A percentile compares a stretch with the other conserved stretches of the same genome.
These are phyloP conservation scores for Heterocephalus glaber DNA, from an alignment of 2,113 vertebrate genomes.

Conservation along the genomic window DNA sequence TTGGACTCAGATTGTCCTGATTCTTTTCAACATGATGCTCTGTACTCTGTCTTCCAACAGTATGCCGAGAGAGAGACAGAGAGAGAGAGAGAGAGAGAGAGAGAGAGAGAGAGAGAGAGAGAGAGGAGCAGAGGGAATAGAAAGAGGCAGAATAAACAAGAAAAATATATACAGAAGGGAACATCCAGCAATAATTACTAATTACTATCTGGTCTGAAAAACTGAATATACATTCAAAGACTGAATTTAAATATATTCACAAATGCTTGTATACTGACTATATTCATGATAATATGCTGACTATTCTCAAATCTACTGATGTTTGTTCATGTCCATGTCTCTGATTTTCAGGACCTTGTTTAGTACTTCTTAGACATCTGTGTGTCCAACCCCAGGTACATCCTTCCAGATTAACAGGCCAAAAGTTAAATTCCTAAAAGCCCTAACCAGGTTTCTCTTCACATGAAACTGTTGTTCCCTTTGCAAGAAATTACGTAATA, in stretches of 20 bases:
- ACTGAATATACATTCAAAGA: background rate
- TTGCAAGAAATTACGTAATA: background rate
- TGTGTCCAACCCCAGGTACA: background rate
- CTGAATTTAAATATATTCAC: background rate
- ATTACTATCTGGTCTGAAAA: background rate
- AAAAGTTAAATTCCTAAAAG: background rate
- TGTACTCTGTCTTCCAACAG: background rate
- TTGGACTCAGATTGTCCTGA: background rate
- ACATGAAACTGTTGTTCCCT: background rate
- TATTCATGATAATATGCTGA: background rate
- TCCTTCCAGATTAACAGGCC: background rate
- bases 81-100: background rate
- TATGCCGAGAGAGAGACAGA: background rate
- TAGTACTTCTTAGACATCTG: background rate
- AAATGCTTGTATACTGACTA: background rate
- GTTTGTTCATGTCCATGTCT: background rate
- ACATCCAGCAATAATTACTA: background rate
- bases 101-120: background rate
- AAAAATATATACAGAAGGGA: background rate
- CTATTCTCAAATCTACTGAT: background rate
- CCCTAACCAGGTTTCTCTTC: background rate
- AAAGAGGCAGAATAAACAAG: background rate
- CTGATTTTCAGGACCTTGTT: background rate
- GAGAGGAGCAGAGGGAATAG: background rate
- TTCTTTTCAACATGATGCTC: background rate